These are phyloP conservation scores for Harpegnathos saltator DNA, from an alignment of 1,140 invertebrate species.

Conservation along the genomic window DNA sequence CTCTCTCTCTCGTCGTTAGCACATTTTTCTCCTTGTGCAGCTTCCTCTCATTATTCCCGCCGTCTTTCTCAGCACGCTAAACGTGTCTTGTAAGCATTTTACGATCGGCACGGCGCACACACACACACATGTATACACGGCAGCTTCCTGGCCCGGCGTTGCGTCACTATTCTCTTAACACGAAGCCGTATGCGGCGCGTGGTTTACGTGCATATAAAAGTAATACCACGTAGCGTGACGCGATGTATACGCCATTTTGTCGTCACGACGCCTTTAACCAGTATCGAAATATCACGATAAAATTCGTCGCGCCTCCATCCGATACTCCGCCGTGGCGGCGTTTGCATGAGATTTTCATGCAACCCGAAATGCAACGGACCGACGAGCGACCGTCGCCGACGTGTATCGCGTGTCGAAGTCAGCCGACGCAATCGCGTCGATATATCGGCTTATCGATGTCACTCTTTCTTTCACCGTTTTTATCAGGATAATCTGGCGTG, in stretches of 20 bases:
- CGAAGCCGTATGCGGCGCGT: constrained; percentile 77
- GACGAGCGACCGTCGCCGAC: constrained; percentile 30
- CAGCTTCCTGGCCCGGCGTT: constrained; percentile 60
- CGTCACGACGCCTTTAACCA: constrained; percentile 72
- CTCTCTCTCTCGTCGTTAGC: constrained; percentile 11
- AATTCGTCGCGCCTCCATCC: constrained; percentile 70
- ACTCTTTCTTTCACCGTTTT: not conserved
- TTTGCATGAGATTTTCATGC: constrained; percentile 76
- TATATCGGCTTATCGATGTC: constrained; percentile 14
- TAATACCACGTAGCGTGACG: constrained; percentile 73
- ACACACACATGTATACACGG: constrained; percentile 35
- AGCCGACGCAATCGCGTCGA: constrained; percentile 6
- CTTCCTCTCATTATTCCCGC: constrained; percentile 51
- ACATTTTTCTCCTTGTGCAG: constrained; percentile 46
- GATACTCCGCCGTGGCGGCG: constrained; percentile 51
- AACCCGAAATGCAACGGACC: constrained; percentile 45
- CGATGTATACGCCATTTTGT: constrained; percentile 72
- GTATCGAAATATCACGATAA: constrained; percentile 79
- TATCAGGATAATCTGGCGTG: constrained; percentile 10
- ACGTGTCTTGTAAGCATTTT: constrained; percentile 75
- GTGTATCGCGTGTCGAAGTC: constrained; percentile 45
- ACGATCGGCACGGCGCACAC: constrained; percentile 62
- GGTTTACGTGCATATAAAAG: constrained; percentile 83
- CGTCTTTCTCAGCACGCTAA: constrained; percentile 60
- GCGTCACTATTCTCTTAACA: constrained; percentile 81